Base-by-base conservation (phyloP, 2,888 invertebrate genomes). In the Allolobophora icterica region DNA sequence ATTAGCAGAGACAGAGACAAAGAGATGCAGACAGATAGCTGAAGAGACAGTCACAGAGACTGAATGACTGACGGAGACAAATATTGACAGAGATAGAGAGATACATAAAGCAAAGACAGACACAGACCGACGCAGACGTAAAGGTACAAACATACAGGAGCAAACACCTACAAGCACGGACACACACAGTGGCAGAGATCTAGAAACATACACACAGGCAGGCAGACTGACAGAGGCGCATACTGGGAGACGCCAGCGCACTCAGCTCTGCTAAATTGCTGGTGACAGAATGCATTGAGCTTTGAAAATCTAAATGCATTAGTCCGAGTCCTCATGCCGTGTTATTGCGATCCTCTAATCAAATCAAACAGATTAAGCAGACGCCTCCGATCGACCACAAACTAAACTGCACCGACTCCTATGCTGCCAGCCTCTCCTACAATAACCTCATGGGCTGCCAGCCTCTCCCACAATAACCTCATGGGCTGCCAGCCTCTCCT, bases 361-460 rank as follows among this genome's bases (percentile, higher is more conserved):
- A 71, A 71, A 71, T 71, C 71, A 71, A 71, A 71, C 71, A 71
- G 71, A 71, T 71, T 71, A 71, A 71, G 71, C 71, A n/a, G 71
- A 71, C 71, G 71, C 71, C 71, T 71, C 11, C 30, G 71, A n/a
- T 71, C 71, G 71, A n/a, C 71, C 71, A 71, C 71, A 30, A 11
- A n/a, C 71, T n/a, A 5, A 71, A 71, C 8, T n/a, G 71, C 71
- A 71, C 71, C n/a, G 71, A 71, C 71, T 71, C n/a, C 71, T 71
- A 8, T n/a, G 71, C n/a, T 11, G 71, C n/a, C 71, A 71, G n/a
- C 8, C 71, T n/a, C 30, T 71, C n/a, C 71, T 71, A 71, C 71
- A n/a, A n/a, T 71, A n/a, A n/a, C 24, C 58, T 30, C 24, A 58
- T 30, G 58, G 58, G 2, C 58, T 3, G 13, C 17, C 11, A 58